Conservation (phyloP, 2,888 invertebrate genomes). For the Timandra comae region DNA sequence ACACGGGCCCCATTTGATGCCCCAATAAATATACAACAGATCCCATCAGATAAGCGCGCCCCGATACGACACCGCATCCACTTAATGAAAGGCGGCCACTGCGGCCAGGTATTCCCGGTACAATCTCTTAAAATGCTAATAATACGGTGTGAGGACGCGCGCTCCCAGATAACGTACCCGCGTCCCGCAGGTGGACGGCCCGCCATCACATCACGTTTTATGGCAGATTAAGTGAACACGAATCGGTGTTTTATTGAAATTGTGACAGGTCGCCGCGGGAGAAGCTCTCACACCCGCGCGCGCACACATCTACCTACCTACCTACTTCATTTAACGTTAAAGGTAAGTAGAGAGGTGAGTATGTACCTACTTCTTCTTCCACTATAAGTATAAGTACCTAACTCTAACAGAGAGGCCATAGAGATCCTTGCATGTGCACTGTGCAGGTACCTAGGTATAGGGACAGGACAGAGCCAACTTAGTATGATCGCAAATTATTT, state of each 20-base stretch:
- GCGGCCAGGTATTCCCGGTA: slow-evolving; percentile 39
- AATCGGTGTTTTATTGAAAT: slow-evolving; percentile 29
- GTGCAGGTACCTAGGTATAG: too few relatives aligned
- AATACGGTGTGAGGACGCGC: slow-evolving; percentile 31
- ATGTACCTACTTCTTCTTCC: too few relatives aligned
- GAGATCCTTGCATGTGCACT: too few relatives aligned
- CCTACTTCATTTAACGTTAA: too few relatives aligned
- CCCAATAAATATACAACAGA: slow-evolving; percentile 65
- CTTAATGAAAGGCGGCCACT: slow-evolving; percentile 43
- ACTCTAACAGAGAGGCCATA: too few relatives aligned
- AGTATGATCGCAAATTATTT: too few relatives aligned
- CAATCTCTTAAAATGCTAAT: slow-evolving; percentile 47
- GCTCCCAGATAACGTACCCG: slow-evolving; percentile 4
- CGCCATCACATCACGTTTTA: slow-evolving; percentile 40
- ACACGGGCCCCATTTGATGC: slow-evolving; percentile 52
- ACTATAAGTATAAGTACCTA: too few relatives aligned
- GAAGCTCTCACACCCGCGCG: background rate
- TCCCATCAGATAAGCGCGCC: slow-evolving; percentile 54
- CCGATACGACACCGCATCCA: slow-evolving; percentile 26
- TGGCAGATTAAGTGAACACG: slow-evolving; percentile 38
- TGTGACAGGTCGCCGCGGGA: slow-evolving; percentile 2
- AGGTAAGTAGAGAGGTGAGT: too few relatives aligned
- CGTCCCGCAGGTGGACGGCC: slow-evolving; percentile 10
- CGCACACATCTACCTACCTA: slow-evolving; percentile 1
- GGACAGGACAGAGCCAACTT: too few relatives aligned